Conservation (phyloP, 2,888 invertebrate species). For the Melolontha melolontha region DNA sequence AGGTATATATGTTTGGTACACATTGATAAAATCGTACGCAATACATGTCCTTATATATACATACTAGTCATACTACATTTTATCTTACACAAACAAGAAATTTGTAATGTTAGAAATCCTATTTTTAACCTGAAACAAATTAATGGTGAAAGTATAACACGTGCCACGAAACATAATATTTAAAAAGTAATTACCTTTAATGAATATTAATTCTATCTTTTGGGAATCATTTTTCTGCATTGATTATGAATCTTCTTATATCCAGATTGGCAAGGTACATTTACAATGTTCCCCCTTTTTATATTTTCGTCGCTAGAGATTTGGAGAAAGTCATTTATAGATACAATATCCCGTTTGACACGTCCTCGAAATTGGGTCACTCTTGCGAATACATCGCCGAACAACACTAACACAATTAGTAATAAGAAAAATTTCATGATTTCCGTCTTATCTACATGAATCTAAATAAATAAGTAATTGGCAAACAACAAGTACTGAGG, state of each 20-base stretch:
- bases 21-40: no score
- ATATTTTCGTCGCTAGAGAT: not conserved
- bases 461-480: slow-evolving; percentile 2
- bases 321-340: slow-evolving; percentile 24
- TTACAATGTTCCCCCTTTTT: slow-evolving; percentile 33
- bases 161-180: no score
- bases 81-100: no score
- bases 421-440: not conserved
- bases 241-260: slow-evolving; percentile 35
- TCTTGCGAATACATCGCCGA: not conserved
- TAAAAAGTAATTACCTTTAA: not conserved
- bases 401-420: not conserved
- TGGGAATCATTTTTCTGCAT: slow-evolving; percentile 29
- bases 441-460: not conserved
- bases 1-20: no score
- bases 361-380: not conserved
- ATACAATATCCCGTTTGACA: slow-evolving; percentile 10
- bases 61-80: not conserved
- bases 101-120: not conserved
- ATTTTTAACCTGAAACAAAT: slow-evolving; percentile 2
- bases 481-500: not conserved
- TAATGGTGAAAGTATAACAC: not conserved
- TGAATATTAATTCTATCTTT: not conserved
- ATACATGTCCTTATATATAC: not conserved
- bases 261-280: slow-evolving; percentile 38